These are phyloP conservation scores for Oxycera nigricornis DNA, from an alignment of 2,888 invertebrate genomes.

Conservation along the genomic window DNA sequence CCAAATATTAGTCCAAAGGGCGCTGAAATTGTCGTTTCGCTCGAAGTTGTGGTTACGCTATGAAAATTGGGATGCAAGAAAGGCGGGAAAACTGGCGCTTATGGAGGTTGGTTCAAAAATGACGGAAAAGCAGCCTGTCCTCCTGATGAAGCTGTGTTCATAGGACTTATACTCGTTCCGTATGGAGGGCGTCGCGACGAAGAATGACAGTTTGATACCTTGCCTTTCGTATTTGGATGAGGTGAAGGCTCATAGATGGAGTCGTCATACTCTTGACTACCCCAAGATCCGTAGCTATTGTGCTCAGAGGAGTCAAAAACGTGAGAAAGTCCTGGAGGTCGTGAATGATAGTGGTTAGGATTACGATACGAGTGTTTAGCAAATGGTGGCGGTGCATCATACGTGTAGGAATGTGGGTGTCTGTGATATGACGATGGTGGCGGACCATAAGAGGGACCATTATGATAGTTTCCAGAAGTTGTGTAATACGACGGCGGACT, in stretches of 20 bases:
- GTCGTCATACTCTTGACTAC: not conserved
- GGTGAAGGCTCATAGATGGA: not conserved
- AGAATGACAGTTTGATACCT: not conserved
- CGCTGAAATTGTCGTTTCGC: not conserved
- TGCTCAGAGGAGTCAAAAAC: not conserved
- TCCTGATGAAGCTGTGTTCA: not conserved
- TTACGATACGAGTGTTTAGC: not conserved
- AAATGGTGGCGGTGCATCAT: not conserved
- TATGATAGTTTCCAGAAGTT: not conserved
- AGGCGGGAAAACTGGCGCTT: not conserved
- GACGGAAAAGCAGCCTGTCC: no score
- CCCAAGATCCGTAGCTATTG: not conserved
- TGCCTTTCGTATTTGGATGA: no score
- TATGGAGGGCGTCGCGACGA: not conserved
- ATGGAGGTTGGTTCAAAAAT: no score
- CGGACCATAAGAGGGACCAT: not conserved
- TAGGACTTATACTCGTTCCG: not conserved
- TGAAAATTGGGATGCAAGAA: not conserved
- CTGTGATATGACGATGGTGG: not conserved
- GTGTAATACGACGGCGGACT: not conserved
- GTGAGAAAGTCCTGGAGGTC: conserved; percentile 1
- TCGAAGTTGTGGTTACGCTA: not conserved
- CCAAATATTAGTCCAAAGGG: conserved; percentile 3
- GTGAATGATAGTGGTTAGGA: not conserved
- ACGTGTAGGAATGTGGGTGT: not conserved